Evolutionary conservation across 2,113 vertebrate genomes (phyloP), one percentile per base, ranked within the genome.

Genomic region (Pygoscelis adeliae): DNA sequence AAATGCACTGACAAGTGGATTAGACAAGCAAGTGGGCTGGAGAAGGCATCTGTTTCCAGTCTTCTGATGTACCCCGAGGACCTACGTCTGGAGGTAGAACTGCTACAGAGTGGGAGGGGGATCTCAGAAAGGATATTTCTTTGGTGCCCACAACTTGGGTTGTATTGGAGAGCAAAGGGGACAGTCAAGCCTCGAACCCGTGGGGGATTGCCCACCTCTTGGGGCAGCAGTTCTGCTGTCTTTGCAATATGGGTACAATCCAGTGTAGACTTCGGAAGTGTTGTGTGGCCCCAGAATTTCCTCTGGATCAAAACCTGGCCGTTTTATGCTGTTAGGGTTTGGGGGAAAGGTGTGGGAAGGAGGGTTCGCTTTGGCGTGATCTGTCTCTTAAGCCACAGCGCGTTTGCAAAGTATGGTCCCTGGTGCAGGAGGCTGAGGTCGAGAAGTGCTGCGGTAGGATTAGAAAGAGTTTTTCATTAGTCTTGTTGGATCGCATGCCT

Each of bases 11-110:
- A 95, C 29, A 67, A 78, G 77, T 82, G 86, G 77, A 87, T 87
- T 71, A 93, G 69, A 76, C 25, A 65, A 82, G 72, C 30, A 87
- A 87, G 91, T 91, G 77, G 83, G 89, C 9, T 97, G 96, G 65
- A 76, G 89, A 72, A 94, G 78, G 10, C 82, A 88, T 72, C 77
- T 89, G 83, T 61, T 86, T 82, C 56, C 49, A 74, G 3, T 36
- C 55, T 89, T 49, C 81, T 67, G 69, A 79, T 23, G 58, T 52
- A 65, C 77, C 36, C 82, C 2, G 0, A 90, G 73, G 86, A 89
- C 63, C 26, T 63, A 5, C 0, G 2, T 63, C 56, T 89, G 93
- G 72, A 94, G 86, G 94, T 90, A 95, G 44, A 87, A 32, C 55
- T 92, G 56, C 83, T 72, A 49, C 23, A 49, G 40, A 20, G 46